phyloP scores from a whole-genome alignment of 2,888 invertebrate genomes.

The Drosophila kokeensis region DNA sequence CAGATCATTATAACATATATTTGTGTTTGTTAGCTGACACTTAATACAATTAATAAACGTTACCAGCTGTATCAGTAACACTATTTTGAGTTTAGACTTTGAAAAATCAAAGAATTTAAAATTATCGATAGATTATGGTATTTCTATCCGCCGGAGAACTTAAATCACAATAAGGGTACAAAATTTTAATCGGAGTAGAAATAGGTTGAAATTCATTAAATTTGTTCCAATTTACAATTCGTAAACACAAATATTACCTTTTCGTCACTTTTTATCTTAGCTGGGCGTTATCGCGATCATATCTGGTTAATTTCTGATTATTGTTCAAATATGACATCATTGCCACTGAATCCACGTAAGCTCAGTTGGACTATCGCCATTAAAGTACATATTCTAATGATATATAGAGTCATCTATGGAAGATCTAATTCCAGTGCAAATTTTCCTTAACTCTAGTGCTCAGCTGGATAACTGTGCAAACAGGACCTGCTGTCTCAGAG shows the following conservation, averaged over 20 bases:
- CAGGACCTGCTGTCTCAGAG: not conserved
- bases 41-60: slow-evolving; percentile 11
- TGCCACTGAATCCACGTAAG: not conserved
- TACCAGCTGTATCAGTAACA: not conserved
- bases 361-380: too few relatives aligned
- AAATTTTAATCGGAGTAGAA: too few relatives aligned
- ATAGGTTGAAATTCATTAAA: too few relatives aligned
- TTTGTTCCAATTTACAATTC: not conserved
- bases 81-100: not conserved
- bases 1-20: not conserved
- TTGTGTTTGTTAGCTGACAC: not conserved
- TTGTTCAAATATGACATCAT: not conserved
- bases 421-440: not conserved
- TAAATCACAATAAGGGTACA: too few relatives aligned
- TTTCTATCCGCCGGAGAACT: not conserved
- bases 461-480: not conserved
- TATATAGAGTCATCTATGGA: not conserved
- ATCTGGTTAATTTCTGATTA: too few relatives aligned
- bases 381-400: not conserved
- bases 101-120: not conserved
- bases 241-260: not conserved
- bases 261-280: not conserved
- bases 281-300: not conserved
- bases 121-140: not conserved
- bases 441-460: not conserved